phyloP scores from a whole-genome alignment of 2,888 invertebrate genomes.

The Folsomia candida region DNA sequence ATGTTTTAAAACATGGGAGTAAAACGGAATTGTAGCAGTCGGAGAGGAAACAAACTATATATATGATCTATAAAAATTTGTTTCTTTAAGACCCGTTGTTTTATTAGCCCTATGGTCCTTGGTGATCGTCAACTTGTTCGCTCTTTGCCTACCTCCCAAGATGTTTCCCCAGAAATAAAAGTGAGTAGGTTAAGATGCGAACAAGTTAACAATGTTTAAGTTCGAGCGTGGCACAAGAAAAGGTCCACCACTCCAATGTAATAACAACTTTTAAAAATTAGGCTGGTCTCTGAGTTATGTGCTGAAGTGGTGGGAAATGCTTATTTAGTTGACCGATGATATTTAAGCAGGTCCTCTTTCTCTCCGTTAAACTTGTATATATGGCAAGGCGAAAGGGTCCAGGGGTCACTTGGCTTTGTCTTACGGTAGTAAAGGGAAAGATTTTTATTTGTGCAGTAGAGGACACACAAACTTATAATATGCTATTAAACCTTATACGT shows the following conservation, averaged over 20 bases:
- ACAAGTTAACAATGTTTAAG: neutral
- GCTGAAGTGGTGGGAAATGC: conserved; percentile 13
- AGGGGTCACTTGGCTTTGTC: no score
- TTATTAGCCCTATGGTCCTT: conserved; percentile 23
- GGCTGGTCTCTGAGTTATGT: conserved; percentile 12
- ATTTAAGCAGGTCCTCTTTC: neutral
- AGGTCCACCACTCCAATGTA: neutral
- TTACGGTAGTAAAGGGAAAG: no score
- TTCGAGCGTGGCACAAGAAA: neutral
- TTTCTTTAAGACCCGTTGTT: conserved; percentile 25
- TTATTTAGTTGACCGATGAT: neutral
- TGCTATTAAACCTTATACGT: no score
- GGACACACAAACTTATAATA: neutral
- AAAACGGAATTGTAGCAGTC: neutral
- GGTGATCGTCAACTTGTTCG: neutral
- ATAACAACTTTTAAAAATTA: conserved; percentile 40
- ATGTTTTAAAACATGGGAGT: conserved; percentile 19
- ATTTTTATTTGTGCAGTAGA: neutral
- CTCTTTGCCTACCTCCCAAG: neutral
- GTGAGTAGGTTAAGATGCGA: neutral
- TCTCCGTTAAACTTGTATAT: neutral
- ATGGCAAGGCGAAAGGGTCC: no score
- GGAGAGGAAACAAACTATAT: neutral
- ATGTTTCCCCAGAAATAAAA: neutral
- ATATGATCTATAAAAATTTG: neutral